Evolutionary conservation across 2,888 invertebrate genomes (phyloP), one percentile per base, ranked within the genome.

Genomic region (Erebia epiphron): DNA sequence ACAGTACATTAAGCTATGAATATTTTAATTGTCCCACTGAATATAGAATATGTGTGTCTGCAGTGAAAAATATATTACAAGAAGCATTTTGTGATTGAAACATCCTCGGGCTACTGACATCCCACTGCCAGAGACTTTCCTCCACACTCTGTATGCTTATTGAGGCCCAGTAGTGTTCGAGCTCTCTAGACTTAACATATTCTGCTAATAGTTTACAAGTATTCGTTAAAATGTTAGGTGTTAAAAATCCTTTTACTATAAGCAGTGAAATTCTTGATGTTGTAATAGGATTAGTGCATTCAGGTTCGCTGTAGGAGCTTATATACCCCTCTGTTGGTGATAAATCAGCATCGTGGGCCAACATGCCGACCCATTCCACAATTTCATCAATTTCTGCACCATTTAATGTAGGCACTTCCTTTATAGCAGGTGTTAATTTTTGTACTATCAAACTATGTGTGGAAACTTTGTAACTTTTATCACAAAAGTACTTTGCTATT

Each of bases 351-450:
- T 81, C 78, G 26, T 82, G 80, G 13, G 86, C 86, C 14, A 92
- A 70, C 82, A 92, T 83, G 0, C 93, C 93, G 54, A 89, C 79
- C 93, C 93, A 93, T 80, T 93, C 93, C 0, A 84, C 85, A 75
- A 93, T 80, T 74, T 91, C 91, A 1, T 88, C 88, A 52, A 81
- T 71, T 18, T 90, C 86, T 5, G 82, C 82, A 75, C 88, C 88
- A 71, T 81, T 78, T 61, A 89, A 68, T 60, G 84, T 80, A 1
- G 92, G 92, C 63, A 91, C 81, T 79, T 85, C 80, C 13, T 73
- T 77, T 13, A 92, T 77, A 41, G 78, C 70, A n/a, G 91, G 88
- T 26, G 80, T 78, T 2, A 87, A 1, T 67, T 74, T 82, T 35
- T 76, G 80, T 9, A 79, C 77, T 56, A 79, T 69, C 11, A 88